phyloP scores from a whole-genome alignment of 1,140 invertebrate genomes.

The Prorops nasuta region DNA sequence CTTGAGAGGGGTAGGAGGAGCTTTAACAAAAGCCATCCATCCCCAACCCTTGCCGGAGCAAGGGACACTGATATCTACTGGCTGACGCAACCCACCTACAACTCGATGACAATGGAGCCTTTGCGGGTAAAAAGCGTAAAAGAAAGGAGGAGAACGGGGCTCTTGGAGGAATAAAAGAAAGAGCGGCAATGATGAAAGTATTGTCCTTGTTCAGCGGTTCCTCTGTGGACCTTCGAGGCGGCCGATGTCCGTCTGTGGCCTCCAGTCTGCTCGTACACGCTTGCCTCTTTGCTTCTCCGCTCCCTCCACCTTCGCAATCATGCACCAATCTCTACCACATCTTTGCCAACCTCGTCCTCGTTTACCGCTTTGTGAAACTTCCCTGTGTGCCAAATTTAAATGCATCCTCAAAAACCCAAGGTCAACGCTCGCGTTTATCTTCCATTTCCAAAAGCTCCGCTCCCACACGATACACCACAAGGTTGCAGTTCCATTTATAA shows the following conservation, averaged over 20 bases:
- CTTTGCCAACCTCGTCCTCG: not conserved
- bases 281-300: slow-evolving; percentile 6
- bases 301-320: slow-evolving; percentile 6
- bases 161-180: slow-evolving; percentile 41
- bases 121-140: slow-evolving; percentile 47
- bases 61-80: slow-evolving; percentile 44
- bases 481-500: too few species aligned
- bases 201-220: slow-evolving; percentile 48
- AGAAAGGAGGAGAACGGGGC: slow-evolving; percentile 25
- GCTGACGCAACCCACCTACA: slow-evolving; percentile 41
- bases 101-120: slow-evolving; percentile 50
- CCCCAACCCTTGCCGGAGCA: slow-evolving; percentile 22
- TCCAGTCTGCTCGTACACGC: not conserved
- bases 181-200: slow-evolving; percentile 57
- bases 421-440: too few species aligned
- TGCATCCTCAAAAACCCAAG: too few species aligned
- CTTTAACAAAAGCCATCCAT: slow-evolving; percentile 34
- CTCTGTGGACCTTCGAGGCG: slow-evolving; percentile 29
- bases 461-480: too few species aligned
- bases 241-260: slow-evolving; percentile 21
- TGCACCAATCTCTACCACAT: slow-evolving; percentile 6
- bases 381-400: too few species aligned
- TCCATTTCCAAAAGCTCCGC: too few species aligned
- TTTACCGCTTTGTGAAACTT: too few species aligned
- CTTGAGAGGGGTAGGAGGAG: slow-evolving; percentile 22